A percentile compares a stretch with the other conserved stretches of the same genome.
These are phyloP conservation scores for Microplitis manilae DNA, from an alignment of 2,888 invertebrate species.

Conservation along the genomic window DNA sequence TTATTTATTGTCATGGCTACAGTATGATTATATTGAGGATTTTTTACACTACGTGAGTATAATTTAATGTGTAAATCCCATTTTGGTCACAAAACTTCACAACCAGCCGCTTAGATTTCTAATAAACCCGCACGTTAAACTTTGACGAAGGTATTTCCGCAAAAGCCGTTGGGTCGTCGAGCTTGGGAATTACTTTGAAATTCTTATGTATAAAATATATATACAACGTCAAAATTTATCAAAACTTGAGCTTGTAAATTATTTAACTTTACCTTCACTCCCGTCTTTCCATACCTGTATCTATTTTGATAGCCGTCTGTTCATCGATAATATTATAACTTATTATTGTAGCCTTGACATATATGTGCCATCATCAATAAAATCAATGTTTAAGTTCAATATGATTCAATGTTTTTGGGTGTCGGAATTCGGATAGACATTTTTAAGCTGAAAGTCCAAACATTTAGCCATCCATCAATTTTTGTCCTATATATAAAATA, in stretches of 20 bases:
- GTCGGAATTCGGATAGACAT: no score
- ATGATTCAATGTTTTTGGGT: no score
- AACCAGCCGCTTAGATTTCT: neutral
- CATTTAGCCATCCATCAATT: no score
- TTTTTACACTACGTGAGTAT: neutral
- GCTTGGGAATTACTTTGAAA: neutral
- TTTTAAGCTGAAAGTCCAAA: no score
- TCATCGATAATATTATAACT: neutral
- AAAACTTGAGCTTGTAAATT: slow-evolving; percentile 7
- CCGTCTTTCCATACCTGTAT: neutral
- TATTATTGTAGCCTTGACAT: no score
- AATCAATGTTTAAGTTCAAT: no score
- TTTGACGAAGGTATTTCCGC: neutral
- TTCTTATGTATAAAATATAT: neutral
- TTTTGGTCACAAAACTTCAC: neutral
- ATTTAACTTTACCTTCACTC: slow-evolving; percentile 15
- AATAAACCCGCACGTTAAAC: neutral
- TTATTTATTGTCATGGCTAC: neutral
- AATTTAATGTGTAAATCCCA: neutral
- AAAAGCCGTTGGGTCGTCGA: neutral
- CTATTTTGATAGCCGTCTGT: neutral
- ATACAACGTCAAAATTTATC: slow-evolving; percentile 7
- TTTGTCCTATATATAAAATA: no score
- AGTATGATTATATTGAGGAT: neutral
- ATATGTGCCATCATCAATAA: no score